Base-by-base conservation (phyloP, 2,113 vertebrate species). In the Perca schrenkii region DNA sequence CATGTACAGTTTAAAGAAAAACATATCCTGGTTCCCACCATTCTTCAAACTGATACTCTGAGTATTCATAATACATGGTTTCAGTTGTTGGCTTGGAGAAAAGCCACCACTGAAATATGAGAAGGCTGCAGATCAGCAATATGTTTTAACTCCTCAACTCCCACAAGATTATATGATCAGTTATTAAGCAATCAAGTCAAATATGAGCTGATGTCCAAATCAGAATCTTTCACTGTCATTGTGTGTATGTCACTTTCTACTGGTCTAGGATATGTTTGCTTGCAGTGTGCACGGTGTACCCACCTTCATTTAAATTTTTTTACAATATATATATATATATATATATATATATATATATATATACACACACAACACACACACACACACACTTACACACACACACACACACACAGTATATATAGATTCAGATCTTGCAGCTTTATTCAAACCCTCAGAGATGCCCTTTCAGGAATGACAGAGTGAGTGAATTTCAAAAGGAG, bases 381-480 rank as follows among this genome's bases (percentile, higher is more conserved):
- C n/a, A n/a, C n/a, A n/a, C n/a, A n/a, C n/a, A n/a, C n/a, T n/a
- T n/a, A n/a, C n/a, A n/a, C n/a, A n/a, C n/a, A n/a, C n/a, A n/a
- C n/a, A n/a, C n/a, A n/a, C n/a, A n/a, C n/a, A n/a, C n/a, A n/a
- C n/a, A 25, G 1, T 25, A 25, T 25, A 25, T 25, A 25, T 25
- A 25, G 25, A 25, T 25, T 25, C 25, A 25, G 25, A 25, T 25
- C 25, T 25, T 25, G 25, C 25, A 25, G 25, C 25, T 95, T 14
- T 17, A 82, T 71, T 15, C 73, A 0, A 40, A 54, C 31, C 34
- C 78, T 6, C 79, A 76, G 66, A 74, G 21, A 1, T 96, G 95
- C 36, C 54, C 80, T 34, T 94, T 92, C 90, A 94, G 93, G 82
- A 92, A 93, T 3, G 91, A 95, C 83, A 77, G 93, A 66, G 95